Conservation (phyloP, 2,113 vertebrate genomes). For the Lepus timidus region DNA sequence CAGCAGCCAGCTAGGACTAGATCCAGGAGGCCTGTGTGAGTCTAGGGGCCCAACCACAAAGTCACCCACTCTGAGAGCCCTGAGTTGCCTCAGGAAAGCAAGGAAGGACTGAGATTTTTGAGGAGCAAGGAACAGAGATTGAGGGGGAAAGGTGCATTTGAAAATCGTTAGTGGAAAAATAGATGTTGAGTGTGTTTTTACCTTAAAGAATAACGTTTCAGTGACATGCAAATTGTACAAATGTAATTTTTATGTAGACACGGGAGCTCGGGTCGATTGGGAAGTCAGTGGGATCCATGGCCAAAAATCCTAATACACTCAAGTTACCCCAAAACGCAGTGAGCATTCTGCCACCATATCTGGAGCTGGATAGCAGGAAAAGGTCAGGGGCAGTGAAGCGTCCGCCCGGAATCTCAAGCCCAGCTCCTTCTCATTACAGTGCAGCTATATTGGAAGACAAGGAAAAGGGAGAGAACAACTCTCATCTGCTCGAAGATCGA, state of each 20-base stretch:
- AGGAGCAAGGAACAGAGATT: background rate
- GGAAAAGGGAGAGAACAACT: background rate
- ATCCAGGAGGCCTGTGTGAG: constrained; percentile 1
- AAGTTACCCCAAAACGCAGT: constrained; percentile 33
- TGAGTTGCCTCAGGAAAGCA: constrained; percentile 28
- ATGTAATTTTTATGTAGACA: constrained; percentile 45
- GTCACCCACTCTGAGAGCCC: background rate
- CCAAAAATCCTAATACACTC: constrained; percentile 12
- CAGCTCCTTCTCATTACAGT: constrained; percentile 8
- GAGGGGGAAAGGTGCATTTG: background rate
- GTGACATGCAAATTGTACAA: constrained; percentile 46
- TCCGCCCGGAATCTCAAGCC: constrained; percentile 28
- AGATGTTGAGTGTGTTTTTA: constrained; percentile 44
- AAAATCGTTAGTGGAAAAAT: constrained; percentile 52
- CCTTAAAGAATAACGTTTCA: constrained; percentile 42
- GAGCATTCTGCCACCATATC: background rate
- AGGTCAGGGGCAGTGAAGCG: constrained; percentile 20
- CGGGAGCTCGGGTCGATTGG: constrained; percentile 18
- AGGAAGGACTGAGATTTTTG: constrained; percentile 21
- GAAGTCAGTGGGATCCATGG: background rate
- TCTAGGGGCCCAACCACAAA: background rate
- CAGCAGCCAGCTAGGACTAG: background rate
- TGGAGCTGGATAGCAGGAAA: background rate
- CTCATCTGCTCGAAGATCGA: constrained; percentile 25
- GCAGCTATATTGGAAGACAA: constrained; percentile 44